phyloP scores from a whole-genome alignment of 2,113 vertebrate genomes.

The Atherinomorus stipes region DNA sequence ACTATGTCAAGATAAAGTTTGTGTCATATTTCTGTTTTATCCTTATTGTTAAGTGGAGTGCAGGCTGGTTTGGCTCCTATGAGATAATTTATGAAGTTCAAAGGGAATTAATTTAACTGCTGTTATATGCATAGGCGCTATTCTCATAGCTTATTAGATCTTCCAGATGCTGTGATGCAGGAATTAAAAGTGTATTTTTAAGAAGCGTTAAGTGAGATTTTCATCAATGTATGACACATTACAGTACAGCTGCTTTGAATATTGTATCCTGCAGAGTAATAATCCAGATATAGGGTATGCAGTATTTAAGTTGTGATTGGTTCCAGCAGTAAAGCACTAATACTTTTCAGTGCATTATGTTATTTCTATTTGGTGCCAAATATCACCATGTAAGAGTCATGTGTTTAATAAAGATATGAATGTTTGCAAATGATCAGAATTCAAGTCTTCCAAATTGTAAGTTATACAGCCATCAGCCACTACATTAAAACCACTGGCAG shows the following conservation, averaged over 20 bases:
- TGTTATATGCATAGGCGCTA: conserved; percentile 7
- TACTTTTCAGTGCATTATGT: conserved; percentile 4
- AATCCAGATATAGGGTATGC: conserved; percentile 3
- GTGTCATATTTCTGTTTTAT: conserved; percentile 26
- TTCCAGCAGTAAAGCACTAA: conserved; percentile 28
- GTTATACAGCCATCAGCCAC: background rate
- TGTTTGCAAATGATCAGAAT: conserved; percentile 1
- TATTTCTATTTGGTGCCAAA: conserved; percentile 53
- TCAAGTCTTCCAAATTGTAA: conserved; percentile 4
- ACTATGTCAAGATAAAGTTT: conserved; percentile 40
- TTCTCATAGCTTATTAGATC: conserved; percentile 3
- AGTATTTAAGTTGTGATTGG: conserved; percentile 17
- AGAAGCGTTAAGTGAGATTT: conserved; percentile 2
- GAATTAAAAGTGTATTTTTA: conserved; percentile 1
- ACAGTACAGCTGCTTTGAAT: conserved; percentile 16
- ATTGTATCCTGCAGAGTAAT: conserved; percentile 11
- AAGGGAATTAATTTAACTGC: conserved; percentile 50
- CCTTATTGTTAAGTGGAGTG: conserved; percentile 40
- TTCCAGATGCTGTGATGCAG: background rate
- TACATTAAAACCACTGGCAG: background rate
- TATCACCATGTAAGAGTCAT: background rate
- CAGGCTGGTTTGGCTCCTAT: conserved; percentile 17
- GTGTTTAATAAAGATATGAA: background rate
- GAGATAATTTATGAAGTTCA: conserved; percentile 37
- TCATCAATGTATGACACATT: background rate